These are phyloP conservation scores for Falco cherrug DNA, from an alignment of 2,797 vertebrate species.

Conservation along the genomic window DNA sequence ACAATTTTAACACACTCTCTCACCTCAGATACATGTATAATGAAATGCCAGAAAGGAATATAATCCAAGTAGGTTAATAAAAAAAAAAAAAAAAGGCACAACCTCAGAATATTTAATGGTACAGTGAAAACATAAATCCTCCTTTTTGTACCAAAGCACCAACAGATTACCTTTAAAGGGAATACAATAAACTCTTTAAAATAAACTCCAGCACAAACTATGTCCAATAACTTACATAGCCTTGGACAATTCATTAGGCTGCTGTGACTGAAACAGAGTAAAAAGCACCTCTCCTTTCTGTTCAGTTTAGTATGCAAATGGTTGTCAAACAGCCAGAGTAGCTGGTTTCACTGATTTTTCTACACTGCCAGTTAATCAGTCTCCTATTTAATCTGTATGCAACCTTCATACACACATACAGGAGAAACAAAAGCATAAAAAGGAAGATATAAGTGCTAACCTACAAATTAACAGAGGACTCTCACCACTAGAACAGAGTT, in stretches of 20 bases:
- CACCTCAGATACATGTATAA: conserved; percentile 35
- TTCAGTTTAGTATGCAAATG: conserved; percentile 32
- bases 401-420: background rate
- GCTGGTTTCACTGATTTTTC: conserved; percentile 32
- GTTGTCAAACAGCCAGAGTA: conserved; percentile 22
- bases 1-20: background rate
- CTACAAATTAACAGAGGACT: background rate
- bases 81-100: conserved; percentile 2
- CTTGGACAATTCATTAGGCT: conserved; percentile 20
- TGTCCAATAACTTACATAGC: background rate
- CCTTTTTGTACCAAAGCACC: conserved; percentile 4
- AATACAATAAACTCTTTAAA: background rate
- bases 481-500: background rate
- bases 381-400: conserved; percentile 41
- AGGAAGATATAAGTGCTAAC: background rate
- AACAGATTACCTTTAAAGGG: background rate
- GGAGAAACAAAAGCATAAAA: background rate
- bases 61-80: background rate
- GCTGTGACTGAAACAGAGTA: background rate
- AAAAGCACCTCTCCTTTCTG: background rate
- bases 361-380: conserved; percentile 4
- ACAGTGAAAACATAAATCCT: conserved; percentile 55
- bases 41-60: conserved; percentile 15
- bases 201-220: background rate
- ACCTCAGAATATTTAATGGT: conserved; percentile 22